A percentile compares a stretch with the other conserved stretches of the same genome.
Conservation (phyloP, 2,888 invertebrate species). For the Pteria penguin region DNA sequence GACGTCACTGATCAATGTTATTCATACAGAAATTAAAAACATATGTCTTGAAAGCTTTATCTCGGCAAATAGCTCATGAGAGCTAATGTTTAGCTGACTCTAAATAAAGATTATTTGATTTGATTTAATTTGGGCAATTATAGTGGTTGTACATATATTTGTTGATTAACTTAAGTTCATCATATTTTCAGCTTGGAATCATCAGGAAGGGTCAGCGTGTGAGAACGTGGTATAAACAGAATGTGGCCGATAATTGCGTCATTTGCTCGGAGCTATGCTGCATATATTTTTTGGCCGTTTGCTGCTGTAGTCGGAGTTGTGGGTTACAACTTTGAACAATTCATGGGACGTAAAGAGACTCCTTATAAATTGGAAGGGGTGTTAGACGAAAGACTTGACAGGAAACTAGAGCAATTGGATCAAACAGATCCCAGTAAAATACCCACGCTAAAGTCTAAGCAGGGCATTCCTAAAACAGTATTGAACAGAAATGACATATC, state of each 20-base stretch:
- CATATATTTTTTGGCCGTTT: slow-evolving; percentile 89
- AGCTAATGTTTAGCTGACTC: too few relatives aligned
- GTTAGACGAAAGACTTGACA: slow-evolving; percentile 87
- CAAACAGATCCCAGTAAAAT: slow-evolving; percentile 83
- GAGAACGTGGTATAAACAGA: too few relatives aligned
- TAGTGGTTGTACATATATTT: too few relatives aligned
- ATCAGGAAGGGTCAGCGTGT: too few relatives aligned
- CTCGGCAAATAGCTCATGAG: too few relatives aligned
- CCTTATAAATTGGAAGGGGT: slow-evolving; percentile 82
- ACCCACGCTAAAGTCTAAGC: slow-evolving; percentile 85
- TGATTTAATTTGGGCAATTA: too few relatives aligned
- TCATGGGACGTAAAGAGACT: slow-evolving; percentile 80
- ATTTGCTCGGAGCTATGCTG: slow-evolving; percentile 87
- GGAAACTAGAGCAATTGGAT: slow-evolving; percentile 83
- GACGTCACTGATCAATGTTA: too few relatives aligned
- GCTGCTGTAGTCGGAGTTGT: slow-evolving; percentile 90
- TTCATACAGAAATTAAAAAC: too few relatives aligned
- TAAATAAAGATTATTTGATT: too few relatives aligned
- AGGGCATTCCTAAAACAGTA: slow-evolving; percentile 81
- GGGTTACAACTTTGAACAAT: slow-evolving; percentile 89
- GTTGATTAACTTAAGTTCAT: too few relatives aligned
- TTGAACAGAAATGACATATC: slow-evolving; percentile 80
- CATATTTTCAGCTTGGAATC: too few relatives aligned
- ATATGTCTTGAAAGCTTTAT: too few relatives aligned
- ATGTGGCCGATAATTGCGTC: slow-evolving; percentile 90